These are phyloP conservation scores for Aegithalos caudatus DNA, from an alignment of 2,113 vertebrate species.

Conservation along the genomic window DNA sequence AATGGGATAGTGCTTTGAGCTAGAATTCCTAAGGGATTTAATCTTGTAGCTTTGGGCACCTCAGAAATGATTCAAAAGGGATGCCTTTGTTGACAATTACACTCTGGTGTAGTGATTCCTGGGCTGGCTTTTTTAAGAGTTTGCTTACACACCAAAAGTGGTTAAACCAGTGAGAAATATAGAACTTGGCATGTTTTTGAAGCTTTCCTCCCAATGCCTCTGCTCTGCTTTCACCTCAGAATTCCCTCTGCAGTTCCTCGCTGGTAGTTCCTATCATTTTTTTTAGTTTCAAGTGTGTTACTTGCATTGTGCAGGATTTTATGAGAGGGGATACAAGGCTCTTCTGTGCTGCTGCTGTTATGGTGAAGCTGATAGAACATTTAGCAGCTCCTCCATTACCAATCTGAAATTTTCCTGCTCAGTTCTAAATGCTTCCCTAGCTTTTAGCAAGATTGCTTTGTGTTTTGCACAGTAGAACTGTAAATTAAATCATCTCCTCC, in stretches of 20 bases:
- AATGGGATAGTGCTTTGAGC: not conserved
- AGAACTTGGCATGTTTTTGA: not conserved
- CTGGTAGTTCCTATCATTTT: not conserved
- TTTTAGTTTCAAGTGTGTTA: not conserved
- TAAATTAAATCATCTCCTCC: not conserved
- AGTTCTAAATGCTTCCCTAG: not conserved
- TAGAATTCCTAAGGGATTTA: not conserved
- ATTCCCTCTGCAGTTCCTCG: not conserved
- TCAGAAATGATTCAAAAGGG: not conserved
- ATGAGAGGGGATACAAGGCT: not conserved
- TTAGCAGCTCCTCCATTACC: not conserved
- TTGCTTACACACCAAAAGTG: not conserved
- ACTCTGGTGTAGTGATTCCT: not conserved
- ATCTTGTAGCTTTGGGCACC: not conserved
- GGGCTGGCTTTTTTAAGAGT: not conserved
- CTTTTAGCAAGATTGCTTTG: not conserved
- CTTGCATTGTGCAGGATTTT: not conserved
- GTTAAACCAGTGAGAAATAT: not conserved
- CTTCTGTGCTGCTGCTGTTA: not conserved
- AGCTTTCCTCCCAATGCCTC: not conserved
- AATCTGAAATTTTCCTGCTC: not conserved
- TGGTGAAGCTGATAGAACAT: fast-evolving
- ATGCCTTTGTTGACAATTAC: not conserved
- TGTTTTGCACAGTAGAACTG: not conserved
- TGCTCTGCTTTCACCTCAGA: not conserved